Evolutionary conservation across 2,113 vertebrate species (phyloP), one percentile per base, ranked within the genome.

Genomic region (Turdus rufiventris): DNA sequence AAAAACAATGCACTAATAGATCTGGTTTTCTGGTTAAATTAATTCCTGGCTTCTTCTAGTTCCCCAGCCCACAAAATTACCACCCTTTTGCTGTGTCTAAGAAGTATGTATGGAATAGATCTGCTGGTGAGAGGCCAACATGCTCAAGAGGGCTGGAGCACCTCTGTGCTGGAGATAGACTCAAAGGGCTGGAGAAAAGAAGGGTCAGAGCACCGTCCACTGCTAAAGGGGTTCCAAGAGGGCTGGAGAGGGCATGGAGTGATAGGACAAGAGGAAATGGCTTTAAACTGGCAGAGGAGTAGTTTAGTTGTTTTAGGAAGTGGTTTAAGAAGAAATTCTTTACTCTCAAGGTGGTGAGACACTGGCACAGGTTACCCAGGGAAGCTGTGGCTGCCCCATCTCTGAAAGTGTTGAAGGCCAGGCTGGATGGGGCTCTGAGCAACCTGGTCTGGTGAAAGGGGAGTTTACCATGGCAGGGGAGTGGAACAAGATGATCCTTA

Each of bases 21-120:
- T 93, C 68, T 86, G 92, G 79, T 78, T 95, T 95, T 95, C 88
- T 88, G 61, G 72, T 91, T 91, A 92, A 88, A 94, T 94, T 88
- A 91, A 88, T 88, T 93, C 75, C 68, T 94, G 88, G 85, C 82
- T 94, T 83, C 65, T 51, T 90, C 63, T 5, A 83, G 58, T 74
- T 21, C 33, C 21, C 40, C 67, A 85, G 40, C 81, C 87, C 91
- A 94, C 88, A 90, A 91, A 96, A 91, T 95, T 95, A 80, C 78
- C 94, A 89, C 90, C 31, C 67, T 96, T 95, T 94, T 96, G 93
- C 80, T 96, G 85, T 42, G 40, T 68, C 53, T 81, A 18, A 85
- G 91, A 90, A 82, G 45, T 66, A 84, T 0, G 5, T 72, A 91
- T 9, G 42, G 5, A 83, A 88, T 54, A 85, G 60, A 67, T 85